Evolutionary conservation across 2,797 vertebrate species (phyloP).

Genomic region (Buceros bicornis): DNA sequence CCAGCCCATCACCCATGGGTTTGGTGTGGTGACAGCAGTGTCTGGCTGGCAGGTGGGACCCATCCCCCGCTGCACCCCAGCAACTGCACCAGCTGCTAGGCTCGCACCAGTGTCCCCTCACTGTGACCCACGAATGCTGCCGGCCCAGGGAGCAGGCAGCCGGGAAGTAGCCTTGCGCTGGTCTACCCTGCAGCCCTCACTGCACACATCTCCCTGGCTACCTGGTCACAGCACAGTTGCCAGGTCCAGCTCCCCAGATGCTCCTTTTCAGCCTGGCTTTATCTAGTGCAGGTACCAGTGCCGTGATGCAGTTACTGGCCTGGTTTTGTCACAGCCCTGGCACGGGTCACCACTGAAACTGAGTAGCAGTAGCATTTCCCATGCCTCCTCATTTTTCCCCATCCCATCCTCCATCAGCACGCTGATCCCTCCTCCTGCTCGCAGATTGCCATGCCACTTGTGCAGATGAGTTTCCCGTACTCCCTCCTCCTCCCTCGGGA

Average conservation of each 20-base stretch:
- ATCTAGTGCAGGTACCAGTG: rapidly evolving
- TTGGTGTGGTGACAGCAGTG: background rate
- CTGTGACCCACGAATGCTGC: background rate
- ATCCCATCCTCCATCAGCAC: rapidly evolving
- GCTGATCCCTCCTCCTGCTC: background rate
- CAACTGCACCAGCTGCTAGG: no score
- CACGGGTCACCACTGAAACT: rapidly evolving
- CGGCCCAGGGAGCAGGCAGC: no score
- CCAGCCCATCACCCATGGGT: no score
- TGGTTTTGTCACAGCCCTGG: background rate
- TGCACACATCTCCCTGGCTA: background rate
- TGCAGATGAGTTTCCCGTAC: rapidly evolving
- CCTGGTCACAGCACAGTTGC: background rate
- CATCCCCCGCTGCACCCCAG: no score
- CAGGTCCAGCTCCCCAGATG: rapidly evolving
- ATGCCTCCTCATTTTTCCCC: background rate
- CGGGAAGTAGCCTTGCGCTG: background rate
- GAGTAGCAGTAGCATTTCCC: background rate
- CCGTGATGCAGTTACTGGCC: background rate
- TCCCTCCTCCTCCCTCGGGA: background rate
- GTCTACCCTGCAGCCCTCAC: background rate
- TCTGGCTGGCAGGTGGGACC: background rate
- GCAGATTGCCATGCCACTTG: rapidly evolving
- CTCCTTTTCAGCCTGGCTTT: no score
- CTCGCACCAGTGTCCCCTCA: background rate